Evolutionary conservation across 2,888 invertebrate genomes (phyloP), one percentile per base, ranked within the genome.

Genomic region (Glaucopsyche alexis): DNA sequence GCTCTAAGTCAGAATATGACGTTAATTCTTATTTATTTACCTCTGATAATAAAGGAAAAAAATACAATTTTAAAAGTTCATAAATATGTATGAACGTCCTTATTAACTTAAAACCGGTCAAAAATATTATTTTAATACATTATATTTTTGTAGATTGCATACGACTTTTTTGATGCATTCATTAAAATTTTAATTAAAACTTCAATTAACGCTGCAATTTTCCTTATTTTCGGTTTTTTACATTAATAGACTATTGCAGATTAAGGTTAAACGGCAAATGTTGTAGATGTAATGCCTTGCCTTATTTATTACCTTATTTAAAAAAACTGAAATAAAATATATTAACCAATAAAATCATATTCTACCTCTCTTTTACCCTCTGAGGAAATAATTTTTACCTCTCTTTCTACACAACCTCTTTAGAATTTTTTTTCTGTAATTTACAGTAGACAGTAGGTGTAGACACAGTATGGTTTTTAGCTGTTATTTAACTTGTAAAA

Each of bases 21-120:
- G 42, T 47, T 69, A 49, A 47, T 47, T 29, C 29, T 69, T 69
- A 67, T 66, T 66, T 66, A 67, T 69, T 49, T 69, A 69, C 45
- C 13, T 29, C 49, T 1, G 49, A 19, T 69, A 69, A 45, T 69
- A 49, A 47, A 47, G 45, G 49, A 47, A 49, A 66, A 67, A 67
- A 67, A n/a, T 66, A 45, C 69, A 72, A 74, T 66, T 76, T 71
- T 45, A 71, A 74, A 67, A 65, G 74, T 71, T 78, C 80, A 81
- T 83, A 80, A 82, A 83, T 83, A 82, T 80, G 80, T 77, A 81
- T 81, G 77, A 80, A 75, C 76, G 77, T 79, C 77, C 78, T 73
- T 72, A n/a, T n/a, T 76, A 75, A 45, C 45, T 74, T 73, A 80
- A 66, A 80, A 78, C 77, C 72, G 74, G 75, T 76, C 75, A 14